Percentiles rank a stretch among this genome's conserved stretches.
Evolutionary conservation across 2,888 invertebrate genomes (phyloP).

Genomic region (Sesia bembeciformis): DNA sequence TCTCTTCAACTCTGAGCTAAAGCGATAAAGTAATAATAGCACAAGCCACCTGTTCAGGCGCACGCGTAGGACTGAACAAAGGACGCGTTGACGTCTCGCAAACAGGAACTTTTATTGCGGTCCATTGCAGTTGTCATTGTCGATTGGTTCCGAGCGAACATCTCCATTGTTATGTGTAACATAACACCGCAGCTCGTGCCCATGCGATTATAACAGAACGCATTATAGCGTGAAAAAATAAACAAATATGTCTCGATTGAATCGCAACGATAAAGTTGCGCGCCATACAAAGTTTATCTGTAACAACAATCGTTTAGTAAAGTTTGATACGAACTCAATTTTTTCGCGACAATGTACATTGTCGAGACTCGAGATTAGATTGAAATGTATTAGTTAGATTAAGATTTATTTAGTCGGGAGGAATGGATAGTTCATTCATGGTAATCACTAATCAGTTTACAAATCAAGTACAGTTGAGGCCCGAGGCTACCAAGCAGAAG

Average conservation of each 20-base stretch:
- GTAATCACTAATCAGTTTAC: too few species aligned
- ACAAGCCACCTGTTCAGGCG: conserved; percentile 42
- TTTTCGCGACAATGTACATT: too few species aligned
- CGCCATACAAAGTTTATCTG: too few species aligned
- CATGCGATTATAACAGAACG: conserved; percentile 24
- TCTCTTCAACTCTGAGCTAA: conserved; percentile 4
- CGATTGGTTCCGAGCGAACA: conserved; percentile 42
- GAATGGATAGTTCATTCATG: too few species aligned
- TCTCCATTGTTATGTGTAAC: conserved; percentile 47
- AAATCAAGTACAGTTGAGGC: too few species aligned
- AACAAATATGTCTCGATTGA: conserved; percentile 1
- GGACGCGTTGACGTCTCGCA: conserved; percentile 29
- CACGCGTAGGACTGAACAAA: conserved; percentile 39
- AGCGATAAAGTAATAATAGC: conserved; percentile 19
- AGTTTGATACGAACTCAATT: too few species aligned
- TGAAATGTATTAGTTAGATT: too few species aligned
- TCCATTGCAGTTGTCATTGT: conserved; percentile 46
- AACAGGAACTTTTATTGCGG: conserved; percentile 43
- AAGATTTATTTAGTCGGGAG: too few species aligned
- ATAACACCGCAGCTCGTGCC: conserved; percentile 41
- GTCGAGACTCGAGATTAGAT: too few species aligned
- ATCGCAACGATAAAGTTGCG: too few species aligned
- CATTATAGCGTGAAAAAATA: conserved; percentile 32
- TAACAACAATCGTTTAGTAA: too few species aligned
- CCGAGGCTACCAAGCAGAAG: too few species aligned